These are phyloP conservation scores for Lemur catta DNA, from an alignment of 2,797 vertebrate genomes.

Conservation along the genomic window DNA sequence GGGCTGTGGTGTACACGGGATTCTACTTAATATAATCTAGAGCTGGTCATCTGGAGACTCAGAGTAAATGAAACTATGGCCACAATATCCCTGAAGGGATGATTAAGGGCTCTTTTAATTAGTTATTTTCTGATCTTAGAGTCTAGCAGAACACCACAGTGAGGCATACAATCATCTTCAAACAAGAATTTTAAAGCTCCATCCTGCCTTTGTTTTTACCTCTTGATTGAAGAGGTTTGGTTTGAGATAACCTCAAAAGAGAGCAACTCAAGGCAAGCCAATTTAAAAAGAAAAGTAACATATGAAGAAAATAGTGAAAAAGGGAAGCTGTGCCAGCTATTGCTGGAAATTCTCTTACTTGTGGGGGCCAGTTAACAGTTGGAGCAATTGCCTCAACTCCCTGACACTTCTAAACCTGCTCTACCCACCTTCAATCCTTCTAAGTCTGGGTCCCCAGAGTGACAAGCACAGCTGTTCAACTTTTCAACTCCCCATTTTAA, in stretches of 20 bases:
- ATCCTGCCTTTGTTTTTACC: slow-evolving; percentile 1
- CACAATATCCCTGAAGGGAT: background rate
- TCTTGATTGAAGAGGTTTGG: slow-evolving; percentile 12
- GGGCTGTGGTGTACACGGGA: background rate
- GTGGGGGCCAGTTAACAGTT: background rate
- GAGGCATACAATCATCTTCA: slow-evolving; percentile 1
- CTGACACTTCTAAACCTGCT: background rate
- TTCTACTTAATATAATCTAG: background rate
- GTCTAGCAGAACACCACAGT: background rate
- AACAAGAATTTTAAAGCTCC: slow-evolving; percentile 25
- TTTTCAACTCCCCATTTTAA: background rate
- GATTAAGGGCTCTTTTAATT: background rate
- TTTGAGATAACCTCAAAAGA: slow-evolving; percentile 1
- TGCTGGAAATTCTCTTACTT: background rate
- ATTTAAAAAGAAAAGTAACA: background rate
- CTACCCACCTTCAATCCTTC: background rate
- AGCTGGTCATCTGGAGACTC: background rate
- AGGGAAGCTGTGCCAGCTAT: background rate
- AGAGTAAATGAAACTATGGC: background rate
- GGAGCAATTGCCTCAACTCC: background rate
- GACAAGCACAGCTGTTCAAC: background rate
- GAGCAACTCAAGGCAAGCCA: background rate
- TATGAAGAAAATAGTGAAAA: background rate
- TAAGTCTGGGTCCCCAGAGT: background rate
- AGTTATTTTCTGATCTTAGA: slow-evolving; percentile 20